Evolutionary conservation across 35 echinoderm and acorn worm species (phyloP).

Genomic region (Nesometra sesokonis): DNA sequence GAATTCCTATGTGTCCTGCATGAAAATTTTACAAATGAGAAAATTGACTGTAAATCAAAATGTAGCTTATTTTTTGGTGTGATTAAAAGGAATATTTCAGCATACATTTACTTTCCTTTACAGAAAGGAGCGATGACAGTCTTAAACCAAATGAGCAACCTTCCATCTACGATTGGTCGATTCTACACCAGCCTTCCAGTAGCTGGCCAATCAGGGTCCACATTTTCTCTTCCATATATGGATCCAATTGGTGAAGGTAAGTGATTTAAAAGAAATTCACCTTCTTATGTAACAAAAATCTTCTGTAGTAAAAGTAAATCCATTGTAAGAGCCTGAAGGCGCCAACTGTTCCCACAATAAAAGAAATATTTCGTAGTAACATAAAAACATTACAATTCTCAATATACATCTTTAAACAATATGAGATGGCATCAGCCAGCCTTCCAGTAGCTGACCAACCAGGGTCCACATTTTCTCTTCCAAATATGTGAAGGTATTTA

Average conservation of each 20-base stretch:
- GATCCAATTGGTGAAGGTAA: conserved; percentile 85
- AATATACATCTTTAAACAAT: neutral
- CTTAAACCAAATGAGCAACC: conserved; percentile 72
- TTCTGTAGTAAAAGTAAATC: no score
- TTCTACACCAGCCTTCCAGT: conserved; percentile 72
- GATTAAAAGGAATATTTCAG: no score
- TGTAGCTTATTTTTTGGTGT: no score
- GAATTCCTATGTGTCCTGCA: no score
- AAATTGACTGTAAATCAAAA: no score
- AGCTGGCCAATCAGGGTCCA: conserved; percentile 22
- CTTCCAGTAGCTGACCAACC: conserved; percentile 23
- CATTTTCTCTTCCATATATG: conserved; percentile 84
- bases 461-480: conserved; percentile 67
- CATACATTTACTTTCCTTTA: neutral
- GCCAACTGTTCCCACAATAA: neutral
- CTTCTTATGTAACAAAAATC: no score
- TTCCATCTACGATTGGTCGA: conserved; percentile 78
- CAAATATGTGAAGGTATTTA: conserved; percentile 80
- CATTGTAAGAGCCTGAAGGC: no score
- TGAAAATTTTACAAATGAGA: no score
- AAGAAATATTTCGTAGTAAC: neutral
- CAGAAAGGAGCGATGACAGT: conserved; percentile 98
- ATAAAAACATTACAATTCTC: neutral
- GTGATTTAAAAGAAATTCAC: neutral
- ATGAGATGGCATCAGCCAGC: no score